phyloP scores from a whole-genome alignment of 1,140 invertebrate species.

The Nylanderia fulva region DNA sequence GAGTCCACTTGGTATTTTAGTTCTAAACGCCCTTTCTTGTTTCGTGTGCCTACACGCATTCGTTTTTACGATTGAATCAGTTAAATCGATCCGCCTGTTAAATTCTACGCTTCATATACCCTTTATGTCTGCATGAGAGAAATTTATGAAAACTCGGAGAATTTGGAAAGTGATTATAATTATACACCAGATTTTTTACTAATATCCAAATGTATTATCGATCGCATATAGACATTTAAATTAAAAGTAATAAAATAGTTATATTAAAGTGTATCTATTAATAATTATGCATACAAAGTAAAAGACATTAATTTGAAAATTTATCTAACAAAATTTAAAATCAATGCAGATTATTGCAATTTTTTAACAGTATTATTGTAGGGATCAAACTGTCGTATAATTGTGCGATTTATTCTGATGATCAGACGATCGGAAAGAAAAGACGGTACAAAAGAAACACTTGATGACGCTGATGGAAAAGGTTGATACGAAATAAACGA shows the following conservation, averaged over 20 bases:
- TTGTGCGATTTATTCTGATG: conserved; percentile 14
- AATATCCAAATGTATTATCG: background rate
- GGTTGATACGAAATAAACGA: conserved; percentile 64
- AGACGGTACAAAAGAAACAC: conserved; percentile 60
- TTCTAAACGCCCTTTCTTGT: conserved; percentile 30
- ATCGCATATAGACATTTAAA: background rate
- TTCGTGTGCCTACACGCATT: conserved; percentile 46
- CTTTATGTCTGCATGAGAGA: background rate
- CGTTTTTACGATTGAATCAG: conserved; percentile 50
- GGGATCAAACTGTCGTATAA: background rate
- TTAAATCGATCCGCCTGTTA: conserved; percentile 23
- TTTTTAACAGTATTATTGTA: background rate
- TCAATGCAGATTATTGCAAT: background rate
- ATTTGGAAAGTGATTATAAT: conserved; percentile 1
- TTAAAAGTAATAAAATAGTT: background rate
- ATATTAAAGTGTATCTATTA: background rate
- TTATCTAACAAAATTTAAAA: background rate
- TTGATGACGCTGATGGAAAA: conserved; percentile 65
- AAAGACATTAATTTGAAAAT: too few relatives aligned
- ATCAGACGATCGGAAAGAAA: conserved; percentile 1
- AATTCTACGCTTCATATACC: conserved; percentile 26
- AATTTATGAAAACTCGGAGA: background rate
- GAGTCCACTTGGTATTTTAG: conserved; percentile 67
- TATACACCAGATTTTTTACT: background rate
- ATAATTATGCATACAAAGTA: too few relatives aligned